Base-by-base conservation (phyloP, 2,888 invertebrate genomes). In the Campoplex nolae region DNA sequence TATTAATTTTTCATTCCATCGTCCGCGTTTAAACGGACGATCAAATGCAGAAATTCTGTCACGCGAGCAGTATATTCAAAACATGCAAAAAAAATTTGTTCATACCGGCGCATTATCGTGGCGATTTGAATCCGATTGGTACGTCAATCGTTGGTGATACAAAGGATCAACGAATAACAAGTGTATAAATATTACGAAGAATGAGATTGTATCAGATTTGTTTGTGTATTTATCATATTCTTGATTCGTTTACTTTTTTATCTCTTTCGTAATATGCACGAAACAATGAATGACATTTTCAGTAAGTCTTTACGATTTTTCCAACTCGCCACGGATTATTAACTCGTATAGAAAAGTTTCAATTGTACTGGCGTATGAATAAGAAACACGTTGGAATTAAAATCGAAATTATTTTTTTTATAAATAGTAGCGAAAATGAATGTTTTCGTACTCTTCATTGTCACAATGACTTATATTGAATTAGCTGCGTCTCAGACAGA, bases 251-350 rank as follows among this genome's bases (percentile, higher is more conserved):
- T 13, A n/a, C 42, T 51, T 32, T 38, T 48, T 11, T 56, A 18
- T 42, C 56, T 35, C 23, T 13, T 18, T 45, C 54, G 35, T 6
- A 28, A 56, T 16, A 48, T 32, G 42, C 45, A 28, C 56, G 6
- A 16, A 13, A 9, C 35, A n/a, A 28, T 35, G 11, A 85, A 71
- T 45, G 18, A 23, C 38, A 7, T 0, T 51, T 73, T 77, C 56
- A 86, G 86, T 86, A 71, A 16, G 32, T 54, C 65, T 54, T 35
- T 54, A 13, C 56, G 16, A 48, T 76, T 65, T 68, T 45, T 58
- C 16, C 54, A 67, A n/a, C 32, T 62, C 38, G 28, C 28, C 42
- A 77, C 48, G 32, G 4, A 79, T 48, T 71, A 6, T 13, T 3
- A 8, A 42, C n/a, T 35, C 54, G 28, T 48, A 3, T 6, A 32